These are phyloP conservation scores for Festucalex cinctus DNA, from an alignment of 2,113 vertebrate genomes.

Conservation along the genomic window DNA sequence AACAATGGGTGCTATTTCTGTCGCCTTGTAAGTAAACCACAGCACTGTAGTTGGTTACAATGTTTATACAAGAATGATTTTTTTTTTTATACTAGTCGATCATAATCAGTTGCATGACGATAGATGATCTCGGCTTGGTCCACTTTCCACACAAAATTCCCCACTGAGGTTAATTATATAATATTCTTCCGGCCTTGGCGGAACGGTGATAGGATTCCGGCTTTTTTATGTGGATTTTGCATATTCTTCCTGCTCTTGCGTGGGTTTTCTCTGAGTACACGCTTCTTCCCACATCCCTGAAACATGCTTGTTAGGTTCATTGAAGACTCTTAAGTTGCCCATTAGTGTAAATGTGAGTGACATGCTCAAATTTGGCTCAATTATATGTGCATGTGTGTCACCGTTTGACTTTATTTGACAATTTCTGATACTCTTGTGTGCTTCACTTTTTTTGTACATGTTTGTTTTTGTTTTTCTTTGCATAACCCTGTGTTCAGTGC, in stretches of 20 bases:
- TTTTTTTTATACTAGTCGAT: conserved; percentile 29
- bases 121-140: neutral
- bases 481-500: neutral
- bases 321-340: too few species aligned
- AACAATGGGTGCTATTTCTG: conserved; percentile 22
- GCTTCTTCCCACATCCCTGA: too few species aligned
- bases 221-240: neutral
- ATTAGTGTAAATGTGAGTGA: too few species aligned
- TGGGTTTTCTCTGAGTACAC: too few species aligned
- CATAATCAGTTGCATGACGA: neutral
- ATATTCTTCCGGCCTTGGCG: neutral
- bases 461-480: neutral
- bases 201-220: neutral
- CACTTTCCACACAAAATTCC: neutral
- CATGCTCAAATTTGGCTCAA: too few species aligned
- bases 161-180: neutral
- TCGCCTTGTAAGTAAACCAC: conserved; percentile 18
- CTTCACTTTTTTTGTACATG: neutral
- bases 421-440: neutral
- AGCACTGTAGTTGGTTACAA: conserved; percentile 20
- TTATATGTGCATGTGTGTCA: too few species aligned
- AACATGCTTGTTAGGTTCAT: too few species aligned
- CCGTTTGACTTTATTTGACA: neutral
- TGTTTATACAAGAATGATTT: conserved; percentile 44
- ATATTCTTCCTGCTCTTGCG: neutral